Base-by-base conservation (phyloP, 2,113 vertebrate species). In the Pseudopodoces humilis region DNA sequence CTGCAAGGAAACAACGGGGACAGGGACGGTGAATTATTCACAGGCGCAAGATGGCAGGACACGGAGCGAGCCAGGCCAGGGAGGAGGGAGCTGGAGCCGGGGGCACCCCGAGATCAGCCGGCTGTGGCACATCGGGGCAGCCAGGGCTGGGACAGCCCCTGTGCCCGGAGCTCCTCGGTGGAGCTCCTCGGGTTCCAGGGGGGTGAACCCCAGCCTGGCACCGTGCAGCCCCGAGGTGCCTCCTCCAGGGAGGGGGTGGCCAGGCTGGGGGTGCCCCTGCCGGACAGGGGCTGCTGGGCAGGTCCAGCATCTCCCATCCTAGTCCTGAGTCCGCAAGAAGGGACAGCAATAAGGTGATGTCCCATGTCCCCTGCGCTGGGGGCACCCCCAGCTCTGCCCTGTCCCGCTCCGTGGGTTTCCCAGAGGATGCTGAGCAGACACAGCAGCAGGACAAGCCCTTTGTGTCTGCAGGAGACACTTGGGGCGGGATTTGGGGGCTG, bases 1-100 rank as follows among this genome's bases (percentile, higher is more conserved):
- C 96, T 95, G 94, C 90, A 12, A 92, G 94, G 92, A 96, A 96
- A 96, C 95, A 94, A 83, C 88, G 31, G 92, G 92, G 92, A 87
- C 88, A 60, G 90, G 59, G 79, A 67, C 62, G 27, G 94, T 96
- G 95, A 96, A 96, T 96, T 93, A 95, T 96, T 96, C 94, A 96
- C 92, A 13, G 90, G 90, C 44, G 9, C 82, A 89, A 71, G 87
- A 93, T 91, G 94, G 94, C 87, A 90, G 94, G 87, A 33, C 87
- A 59, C 0, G 7, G 60, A 89, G 70, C 18, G 6, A 86, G 83
- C 41, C 83, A 4, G 47, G 79, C 85, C 4, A 2, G 37, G 47
- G 27, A 59, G 74, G 31, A 47, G 53, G 56, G 11, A 63, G 70
- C 18, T 10, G 15, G 35, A 0, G 1, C 53, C 13, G 2, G 2